Base-by-base conservation (phyloP, 2,888 invertebrate genomes). In the Panzeria rudis region DNA sequence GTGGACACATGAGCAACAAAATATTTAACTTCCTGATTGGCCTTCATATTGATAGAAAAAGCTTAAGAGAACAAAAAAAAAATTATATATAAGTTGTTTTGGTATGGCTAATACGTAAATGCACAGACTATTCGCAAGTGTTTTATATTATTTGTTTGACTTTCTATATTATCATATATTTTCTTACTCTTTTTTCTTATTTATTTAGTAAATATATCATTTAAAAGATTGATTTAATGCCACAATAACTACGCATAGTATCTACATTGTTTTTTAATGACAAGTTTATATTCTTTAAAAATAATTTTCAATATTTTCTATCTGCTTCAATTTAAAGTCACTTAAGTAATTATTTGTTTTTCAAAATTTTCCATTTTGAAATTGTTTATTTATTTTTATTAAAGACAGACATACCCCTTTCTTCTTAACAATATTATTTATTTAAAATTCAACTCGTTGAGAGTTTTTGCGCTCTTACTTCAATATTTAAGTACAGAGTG, bases 401-500 rank as follows among this genome's bases (percentile, higher is more conserved):
- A 50, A 50, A 20, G 4, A 15, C 13, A n/a, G n/a, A n/a, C n/a
- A n/a, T n/a, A 47, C n/a, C n/a, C 47, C 17, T 47, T 61, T 32
- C 23, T 6, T 32, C 20, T 69, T 52, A 17, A 52, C 11, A 50
- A 61, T n/a, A 73, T 47, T 35, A 32, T 6, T 59, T 52, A 38
- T 52, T 44, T 41, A 29, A 76, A 54, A 44, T 44, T 64, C 41
- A 64, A 9, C 11, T 66, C 44, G 44, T 32, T 68, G 35, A 66
- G 38, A 6, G 3, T 77, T 56, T 68, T 59, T 47, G 1, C 41
- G 20, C 8, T 66, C 56, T 69, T 50, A 61, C 11, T 76, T 64
- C 11, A 52, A 52, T 66, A 50, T 73, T 73, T 29, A 62, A 73
- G 32, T 62, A 38, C n/a, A 2, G 56, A 77, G 44, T 13, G 35